These are phyloP conservation scores for Sinopyrophorus schimmeli DNA, from an alignment of 2,888 invertebrate species.

Conservation along the genomic window DNA sequence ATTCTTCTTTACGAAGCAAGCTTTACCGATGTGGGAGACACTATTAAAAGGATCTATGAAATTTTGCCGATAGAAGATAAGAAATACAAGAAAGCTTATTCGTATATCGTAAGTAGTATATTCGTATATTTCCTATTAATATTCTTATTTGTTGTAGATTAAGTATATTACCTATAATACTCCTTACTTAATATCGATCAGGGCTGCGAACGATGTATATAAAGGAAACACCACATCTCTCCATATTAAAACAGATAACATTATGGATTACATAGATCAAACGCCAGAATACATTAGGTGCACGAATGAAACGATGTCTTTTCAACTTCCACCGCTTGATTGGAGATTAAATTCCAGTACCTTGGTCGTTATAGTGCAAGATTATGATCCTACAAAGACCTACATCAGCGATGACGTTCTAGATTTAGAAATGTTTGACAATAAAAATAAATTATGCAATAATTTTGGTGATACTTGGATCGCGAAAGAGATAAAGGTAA, in stretches of 20 bases:
- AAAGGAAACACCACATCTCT: constrained; percentile 39
- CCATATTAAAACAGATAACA: constrained; percentile 42
- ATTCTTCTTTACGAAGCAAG: constrained; percentile 42
- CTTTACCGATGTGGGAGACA: constrained; percentile 33
- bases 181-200: constrained; percentile 44
- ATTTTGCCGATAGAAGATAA: constrained; percentile 40
- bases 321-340: constrained; percentile 44
- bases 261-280: constrained; percentile 47
- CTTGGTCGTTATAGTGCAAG: constrained; percentile 47
- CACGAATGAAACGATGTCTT: constrained; percentile 39
- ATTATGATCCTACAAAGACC: constrained; percentile 39
- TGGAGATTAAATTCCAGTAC: constrained; percentile 42
- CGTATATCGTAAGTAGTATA: constrained; percentile 27
- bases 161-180: constrained; percentile 46
- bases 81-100: constrained; percentile 37
- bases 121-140: background rate
- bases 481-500: constrained; percentile 42
- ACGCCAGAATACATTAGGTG: constrained; percentile 42
- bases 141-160: constrained; percentile 45
- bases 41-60: constrained; percentile 41
- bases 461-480: constrained; percentile 49
- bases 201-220: constrained; percentile 43
- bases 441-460: constrained; percentile 43
- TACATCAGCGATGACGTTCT: constrained; percentile 35
- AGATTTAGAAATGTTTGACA: constrained; percentile 31